These are phyloP conservation scores for Patella depressa DNA, from an alignment of 2,888 invertebrate species.

Conservation along the genomic window DNA sequence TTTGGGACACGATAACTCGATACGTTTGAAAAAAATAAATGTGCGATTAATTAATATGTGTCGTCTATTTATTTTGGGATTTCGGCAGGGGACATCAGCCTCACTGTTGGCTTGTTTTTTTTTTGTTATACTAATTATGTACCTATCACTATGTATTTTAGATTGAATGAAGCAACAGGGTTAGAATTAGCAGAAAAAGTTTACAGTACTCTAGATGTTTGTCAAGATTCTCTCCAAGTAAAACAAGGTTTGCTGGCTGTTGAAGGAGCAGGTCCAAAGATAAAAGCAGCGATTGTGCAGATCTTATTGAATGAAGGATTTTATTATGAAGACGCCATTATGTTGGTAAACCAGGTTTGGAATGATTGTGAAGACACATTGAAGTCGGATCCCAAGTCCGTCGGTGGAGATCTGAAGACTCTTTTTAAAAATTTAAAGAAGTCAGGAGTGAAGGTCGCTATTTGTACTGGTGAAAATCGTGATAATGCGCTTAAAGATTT, in stretches of 20 bases:
- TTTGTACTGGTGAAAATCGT: conserved; percentile 71
- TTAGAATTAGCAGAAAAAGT: conserved; percentile 63
- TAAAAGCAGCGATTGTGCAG: conserved; percentile 63
- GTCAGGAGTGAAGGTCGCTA: conserved; percentile 71
- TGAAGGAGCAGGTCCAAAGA: conserved; percentile 68
- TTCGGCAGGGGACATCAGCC: no score
- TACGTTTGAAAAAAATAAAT: no score
- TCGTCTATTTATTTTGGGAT: no score
- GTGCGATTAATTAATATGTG: no score
- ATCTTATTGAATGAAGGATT: conserved; percentile 65
- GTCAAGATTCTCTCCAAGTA: conserved; percentile 56
- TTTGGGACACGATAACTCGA: no score
- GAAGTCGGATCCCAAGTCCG: conserved; percentile 34
- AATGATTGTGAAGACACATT: conserved; percentile 39
- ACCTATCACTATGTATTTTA: conserved; percentile 41
- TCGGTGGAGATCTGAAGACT: conserved; percentile 38
- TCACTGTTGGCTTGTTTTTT: no score
- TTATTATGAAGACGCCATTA: conserved; percentile 55
- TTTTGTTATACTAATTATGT: no score
- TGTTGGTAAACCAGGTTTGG: conserved; percentile 55
- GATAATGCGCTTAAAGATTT: conserved; percentile 54
- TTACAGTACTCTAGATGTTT: conserved; percentile 68
- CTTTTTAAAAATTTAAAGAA: conserved; percentile 66
- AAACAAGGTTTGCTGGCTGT: conserved; percentile 63
- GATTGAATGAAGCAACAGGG: conserved; percentile 68